phyloP scores from a whole-genome alignment of 2,797 vertebrate species.

The Mustela erminea region DNA sequence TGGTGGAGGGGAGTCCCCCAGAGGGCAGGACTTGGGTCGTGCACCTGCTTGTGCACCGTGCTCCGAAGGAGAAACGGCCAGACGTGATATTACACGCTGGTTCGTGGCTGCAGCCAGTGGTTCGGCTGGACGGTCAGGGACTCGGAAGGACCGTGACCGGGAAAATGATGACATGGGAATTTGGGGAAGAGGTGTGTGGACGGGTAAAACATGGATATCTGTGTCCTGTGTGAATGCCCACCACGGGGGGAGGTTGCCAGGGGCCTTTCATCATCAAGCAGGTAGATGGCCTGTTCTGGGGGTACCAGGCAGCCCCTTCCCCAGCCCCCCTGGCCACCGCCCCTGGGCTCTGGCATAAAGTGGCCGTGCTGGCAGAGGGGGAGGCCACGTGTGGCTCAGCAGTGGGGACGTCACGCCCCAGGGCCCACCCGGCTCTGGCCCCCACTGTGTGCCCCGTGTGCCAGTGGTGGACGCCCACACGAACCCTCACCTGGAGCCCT shows the following conservation, averaged over 20 bases:
- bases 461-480: fast-evolving
- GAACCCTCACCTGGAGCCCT: neutral
- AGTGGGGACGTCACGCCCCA: neutral
- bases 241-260: neutral
- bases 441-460: neutral
- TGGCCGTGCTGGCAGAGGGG: neutral
- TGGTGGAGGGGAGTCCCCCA: neutral
- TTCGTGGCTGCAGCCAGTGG: neutral
- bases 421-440: neutral
- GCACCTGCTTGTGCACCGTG: too few species aligned
- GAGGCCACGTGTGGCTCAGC: neutral
- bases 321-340: fast-evolving
- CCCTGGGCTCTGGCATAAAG: neutral
- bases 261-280: neutral
- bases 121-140: neutral
- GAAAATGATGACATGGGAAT: neutral
- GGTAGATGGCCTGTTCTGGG: neutral
- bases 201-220: neutral
- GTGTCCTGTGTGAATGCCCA: neutral
- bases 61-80: neutral
- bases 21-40: neutral
- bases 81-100: neutral
- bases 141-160: neutral
- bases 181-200: neutral
- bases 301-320: neutral